Conservation (phyloP, 1,140 invertebrate genomes). For the Bombus difficillimus region DNA sequence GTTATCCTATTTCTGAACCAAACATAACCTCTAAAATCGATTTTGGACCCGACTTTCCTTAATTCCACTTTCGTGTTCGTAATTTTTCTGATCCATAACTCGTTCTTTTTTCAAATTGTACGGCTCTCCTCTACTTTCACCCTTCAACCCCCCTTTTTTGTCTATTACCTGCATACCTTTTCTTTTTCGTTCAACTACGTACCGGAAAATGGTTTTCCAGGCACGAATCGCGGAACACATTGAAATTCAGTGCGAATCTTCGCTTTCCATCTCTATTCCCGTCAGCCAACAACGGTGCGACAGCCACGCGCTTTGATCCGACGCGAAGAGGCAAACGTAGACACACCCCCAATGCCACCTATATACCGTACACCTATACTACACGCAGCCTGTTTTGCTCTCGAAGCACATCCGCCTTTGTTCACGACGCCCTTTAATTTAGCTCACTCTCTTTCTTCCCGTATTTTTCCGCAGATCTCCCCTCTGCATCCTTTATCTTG, state of each 20-base stretch:
- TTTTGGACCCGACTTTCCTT: no score
- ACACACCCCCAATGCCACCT: conserved; percentile 21
- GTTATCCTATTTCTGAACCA: background rate
- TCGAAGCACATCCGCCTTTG: conserved; percentile 75
- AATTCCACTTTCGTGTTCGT: no score
- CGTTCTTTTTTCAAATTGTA: background rate
- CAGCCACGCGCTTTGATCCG: conserved; percentile 67
- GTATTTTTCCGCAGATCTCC: conserved; percentile 26
- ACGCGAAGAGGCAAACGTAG: conserved; percentile 53
- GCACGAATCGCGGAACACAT: conserved; percentile 76
- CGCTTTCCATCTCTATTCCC: conserved; percentile 82
- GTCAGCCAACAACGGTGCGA: conserved; percentile 55
- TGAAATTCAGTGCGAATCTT: conserved; percentile 80
- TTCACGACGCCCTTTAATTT: conserved; percentile 71
- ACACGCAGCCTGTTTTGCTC: conserved; percentile 66
- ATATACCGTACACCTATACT: conserved; percentile 34
- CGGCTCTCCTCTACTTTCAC: background rate
- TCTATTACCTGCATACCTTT: conserved; percentile 2
- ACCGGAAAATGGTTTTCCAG: conserved; percentile 74
- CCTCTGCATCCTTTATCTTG: background rate
- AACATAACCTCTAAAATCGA: background rate
- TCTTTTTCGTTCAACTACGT: background rate
- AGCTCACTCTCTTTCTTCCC: conserved; percentile 59
- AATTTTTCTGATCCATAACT: background rate
- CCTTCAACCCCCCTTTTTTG: background rate